Percentiles rank a stretch among this genome's conserved stretches.
phyloP scores from a whole-genome alignment of 2,113 vertebrate species.

The Tichodroma muraria region DNA sequence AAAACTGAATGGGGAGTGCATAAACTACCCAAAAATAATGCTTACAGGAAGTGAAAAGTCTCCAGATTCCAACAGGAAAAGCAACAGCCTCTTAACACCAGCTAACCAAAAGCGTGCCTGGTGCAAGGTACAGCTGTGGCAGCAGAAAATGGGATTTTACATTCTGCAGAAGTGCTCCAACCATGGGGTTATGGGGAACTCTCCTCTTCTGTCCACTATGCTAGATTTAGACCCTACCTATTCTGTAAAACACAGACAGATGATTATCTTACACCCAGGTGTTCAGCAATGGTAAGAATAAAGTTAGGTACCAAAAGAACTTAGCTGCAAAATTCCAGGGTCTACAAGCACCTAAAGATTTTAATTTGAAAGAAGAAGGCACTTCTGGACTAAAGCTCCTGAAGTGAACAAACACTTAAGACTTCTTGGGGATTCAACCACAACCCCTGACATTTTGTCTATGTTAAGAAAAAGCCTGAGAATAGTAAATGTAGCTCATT shows the following conservation, averaged over 20 bases:
- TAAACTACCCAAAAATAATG: not conserved
- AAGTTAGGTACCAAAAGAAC: not conserved
- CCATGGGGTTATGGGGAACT: not conserved
- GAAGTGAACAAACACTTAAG: not conserved
- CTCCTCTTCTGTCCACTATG: not conserved
- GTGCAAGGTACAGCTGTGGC: not conserved
- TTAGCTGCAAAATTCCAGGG: not conserved
- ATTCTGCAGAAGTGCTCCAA: not conserved
- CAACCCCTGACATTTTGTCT: not conserved
- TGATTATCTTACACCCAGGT: not conserved
- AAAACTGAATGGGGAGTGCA: not conserved
- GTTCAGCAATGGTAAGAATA: not conserved
- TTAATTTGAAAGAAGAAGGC: not conserved
- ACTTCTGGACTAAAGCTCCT: not conserved
- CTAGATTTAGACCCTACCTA: not conserved
- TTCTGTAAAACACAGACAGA: not conserved
- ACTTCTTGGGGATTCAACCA: not conserved
- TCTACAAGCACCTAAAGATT: not conserved
- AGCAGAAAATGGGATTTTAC: not conserved
- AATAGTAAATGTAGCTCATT: not conserved
- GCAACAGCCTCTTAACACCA: not conserved
- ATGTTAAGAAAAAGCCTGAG: not conserved
- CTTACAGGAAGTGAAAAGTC: not conserved
- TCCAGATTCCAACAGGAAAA: not conserved
- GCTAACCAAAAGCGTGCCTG: not conserved